A percentile compares a stretch with the other conserved stretches of the same genome.
Evolutionary conservation across 2,888 invertebrate genomes (phyloP).

Genomic region (Acleris emargana): DNA sequence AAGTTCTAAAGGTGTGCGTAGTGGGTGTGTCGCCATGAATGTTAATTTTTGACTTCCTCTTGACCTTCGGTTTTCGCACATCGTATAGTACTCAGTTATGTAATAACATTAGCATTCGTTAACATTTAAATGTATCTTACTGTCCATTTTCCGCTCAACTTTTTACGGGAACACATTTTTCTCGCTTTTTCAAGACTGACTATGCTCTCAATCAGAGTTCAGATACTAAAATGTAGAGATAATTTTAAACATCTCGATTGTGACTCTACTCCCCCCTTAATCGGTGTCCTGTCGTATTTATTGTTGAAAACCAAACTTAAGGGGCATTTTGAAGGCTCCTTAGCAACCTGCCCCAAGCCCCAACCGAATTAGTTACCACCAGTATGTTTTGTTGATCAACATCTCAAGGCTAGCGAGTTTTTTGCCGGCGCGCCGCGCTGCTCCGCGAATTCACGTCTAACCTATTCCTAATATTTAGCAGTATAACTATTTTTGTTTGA

Average conservation of each 20-base stretch:
- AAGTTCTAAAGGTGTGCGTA: constrained; percentile 34
- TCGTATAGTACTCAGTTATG: constrained; percentile 11
- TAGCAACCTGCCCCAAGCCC: too few species aligned
- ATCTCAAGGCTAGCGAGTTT: constrained; percentile 50
- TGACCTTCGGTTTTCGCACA: constrained; percentile 30
- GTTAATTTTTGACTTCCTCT: constrained; percentile 5
- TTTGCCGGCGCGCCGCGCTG: constrained; percentile 19
- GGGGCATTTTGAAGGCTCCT: neutral
- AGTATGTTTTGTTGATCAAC: constrained; percentile 9
- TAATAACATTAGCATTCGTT: constrained; percentile 24
- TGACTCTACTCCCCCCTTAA: too few species aligned
- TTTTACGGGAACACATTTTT: neutral
- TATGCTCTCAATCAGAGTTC: too few species aligned
- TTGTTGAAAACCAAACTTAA: neutral
- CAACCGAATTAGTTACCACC: neutral
- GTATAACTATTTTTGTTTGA: too few species aligned
- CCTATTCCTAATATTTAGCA: neutral
- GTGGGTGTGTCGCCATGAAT: constrained; percentile 58
- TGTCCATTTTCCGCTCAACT: neutral
- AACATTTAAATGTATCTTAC: neutral
- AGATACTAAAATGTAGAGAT: too few species aligned
- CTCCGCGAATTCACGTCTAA: constrained; percentile 3
- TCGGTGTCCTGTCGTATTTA: neutral
- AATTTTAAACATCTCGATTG: too few species aligned
- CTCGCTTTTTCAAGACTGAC: too few species aligned